phyloP scores from a whole-genome alignment of 2,888 invertebrate genomes.

The Drosophila birchii region DNA sequence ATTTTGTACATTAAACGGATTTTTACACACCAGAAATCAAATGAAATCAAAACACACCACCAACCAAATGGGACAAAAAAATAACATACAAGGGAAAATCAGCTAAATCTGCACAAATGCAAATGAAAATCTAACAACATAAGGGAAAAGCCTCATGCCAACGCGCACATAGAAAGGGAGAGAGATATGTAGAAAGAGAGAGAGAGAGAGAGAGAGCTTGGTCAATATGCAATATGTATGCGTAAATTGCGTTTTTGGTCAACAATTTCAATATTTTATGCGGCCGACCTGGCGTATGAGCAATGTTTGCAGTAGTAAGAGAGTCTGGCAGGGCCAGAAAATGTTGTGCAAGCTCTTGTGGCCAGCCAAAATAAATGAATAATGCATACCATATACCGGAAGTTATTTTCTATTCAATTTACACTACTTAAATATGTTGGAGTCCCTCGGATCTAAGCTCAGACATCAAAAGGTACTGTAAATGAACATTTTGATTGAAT shows the following conservation, averaged over 20 bases:
- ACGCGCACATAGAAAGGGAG: neutral
- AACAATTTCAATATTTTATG: constrained; percentile 53
- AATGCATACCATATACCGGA: constrained; percentile 28
- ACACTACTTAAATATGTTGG: constrained; percentile 37
- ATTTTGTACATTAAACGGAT: constrained; percentile 3
- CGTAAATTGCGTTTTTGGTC: constrained; percentile 46
- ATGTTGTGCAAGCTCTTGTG: constrained; percentile 19
- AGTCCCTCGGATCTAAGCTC: constrained; percentile 1
- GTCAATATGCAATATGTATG: constrained; percentile 40
- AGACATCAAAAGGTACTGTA: constrained; percentile 1
- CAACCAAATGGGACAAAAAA: constrained; percentile 19
- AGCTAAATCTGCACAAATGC: constrained; percentile 43
- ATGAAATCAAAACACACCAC: constrained; percentile 21
- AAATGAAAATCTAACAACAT: constrained; percentile 32
- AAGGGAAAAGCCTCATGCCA: constrained; percentile 16
- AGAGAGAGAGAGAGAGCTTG: neutral
- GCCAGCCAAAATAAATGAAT: constrained; percentile 23
- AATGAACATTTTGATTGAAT: constrained; percentile 17
- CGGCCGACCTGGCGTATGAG: constrained; percentile 42
- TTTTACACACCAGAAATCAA: constrained; percentile 12
- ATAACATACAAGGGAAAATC: constrained; percentile 15
- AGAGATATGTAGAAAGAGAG: no score
- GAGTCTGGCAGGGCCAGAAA: constrained; percentile 10
- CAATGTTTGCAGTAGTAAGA: constrained; percentile 21
- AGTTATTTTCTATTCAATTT: constrained; percentile 48